These are phyloP conservation scores for Melospiza melodia DNA, from an alignment of 2,113 vertebrate genomes.

Conservation along the genomic window DNA sequence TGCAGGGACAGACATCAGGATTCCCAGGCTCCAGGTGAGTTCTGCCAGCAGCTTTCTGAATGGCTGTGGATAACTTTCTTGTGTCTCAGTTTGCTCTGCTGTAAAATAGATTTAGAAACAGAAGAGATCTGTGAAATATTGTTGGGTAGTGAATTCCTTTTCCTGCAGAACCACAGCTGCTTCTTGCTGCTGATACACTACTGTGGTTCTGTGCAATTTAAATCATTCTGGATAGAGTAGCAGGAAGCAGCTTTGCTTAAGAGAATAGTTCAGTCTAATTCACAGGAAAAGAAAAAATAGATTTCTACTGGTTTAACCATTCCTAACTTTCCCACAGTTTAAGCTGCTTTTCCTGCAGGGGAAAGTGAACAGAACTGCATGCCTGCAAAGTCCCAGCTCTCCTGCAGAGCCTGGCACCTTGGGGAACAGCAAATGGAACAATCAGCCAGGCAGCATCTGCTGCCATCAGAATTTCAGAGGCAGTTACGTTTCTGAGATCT, in stretches of 20 bases:
- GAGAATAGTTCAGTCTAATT: not conserved
- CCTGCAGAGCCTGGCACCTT: not conserved
- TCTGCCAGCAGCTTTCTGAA: not conserved
- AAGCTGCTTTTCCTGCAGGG: not conserved
- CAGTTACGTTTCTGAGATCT: not conserved
- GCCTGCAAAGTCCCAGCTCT: not conserved
- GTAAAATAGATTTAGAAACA: constrained; percentile 16
- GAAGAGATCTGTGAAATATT: not conserved
- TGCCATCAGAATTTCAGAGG: not conserved
- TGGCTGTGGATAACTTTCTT: not conserved
- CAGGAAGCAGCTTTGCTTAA: not conserved
- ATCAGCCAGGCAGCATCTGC: not conserved
- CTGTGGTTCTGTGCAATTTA: not conserved
- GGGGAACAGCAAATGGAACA: not conserved
- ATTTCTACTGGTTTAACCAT: not conserved
- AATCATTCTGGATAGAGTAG: not conserved
- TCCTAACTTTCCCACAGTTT: not conserved
- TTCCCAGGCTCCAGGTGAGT: not conserved
- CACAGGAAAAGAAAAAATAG: not conserved
- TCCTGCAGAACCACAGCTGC: not conserved
- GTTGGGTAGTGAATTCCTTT: not conserved
- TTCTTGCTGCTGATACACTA: not conserved
- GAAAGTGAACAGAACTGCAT: not conserved
- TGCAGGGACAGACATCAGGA: not conserved
- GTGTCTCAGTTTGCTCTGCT: not conserved